These are phyloP conservation scores for Carollia perspicillata DNA, from an alignment of 2,113 vertebrate species.

Conservation along the genomic window DNA sequence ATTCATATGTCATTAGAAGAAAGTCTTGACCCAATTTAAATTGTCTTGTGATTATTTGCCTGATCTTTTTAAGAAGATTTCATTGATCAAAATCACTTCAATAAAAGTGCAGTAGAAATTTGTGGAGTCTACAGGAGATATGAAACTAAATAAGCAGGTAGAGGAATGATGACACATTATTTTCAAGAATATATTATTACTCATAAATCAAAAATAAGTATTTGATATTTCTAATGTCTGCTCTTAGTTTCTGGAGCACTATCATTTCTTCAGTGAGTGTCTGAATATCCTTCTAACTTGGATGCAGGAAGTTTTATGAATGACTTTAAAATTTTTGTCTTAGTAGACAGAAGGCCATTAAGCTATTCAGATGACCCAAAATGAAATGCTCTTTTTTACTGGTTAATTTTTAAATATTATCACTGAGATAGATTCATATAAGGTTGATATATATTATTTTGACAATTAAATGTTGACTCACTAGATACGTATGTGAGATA, in stretches of 20 bases:
- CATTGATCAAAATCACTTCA: neutral
- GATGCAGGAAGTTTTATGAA: neutral
- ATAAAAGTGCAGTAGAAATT: neutral
- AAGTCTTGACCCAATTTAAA: neutral
- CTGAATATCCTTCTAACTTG: neutral
- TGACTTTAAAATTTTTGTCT: neutral
- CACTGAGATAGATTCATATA: neutral
- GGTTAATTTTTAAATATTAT: slow-evolving; percentile 12
- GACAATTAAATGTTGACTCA: neutral
- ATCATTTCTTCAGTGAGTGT: neutral
- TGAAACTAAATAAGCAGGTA: neutral
- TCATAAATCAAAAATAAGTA: neutral
- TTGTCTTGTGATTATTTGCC: neutral
- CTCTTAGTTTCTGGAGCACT: neutral
- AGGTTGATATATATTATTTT: neutral
- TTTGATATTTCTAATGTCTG: neutral
- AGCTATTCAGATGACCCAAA: neutral
- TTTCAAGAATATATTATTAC: neutral
- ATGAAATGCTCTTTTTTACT: neutral
- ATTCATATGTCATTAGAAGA: neutral
- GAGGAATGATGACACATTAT: neutral
- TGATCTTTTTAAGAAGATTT: neutral
- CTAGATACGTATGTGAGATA: neutral
- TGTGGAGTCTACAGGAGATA: neutral
- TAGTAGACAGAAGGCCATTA: neutral